A percentile compares a stretch with the other conserved stretches of the same genome.
Conservation (phyloP, 2,888 invertebrate species). For the Heliconius charithonia region DNA sequence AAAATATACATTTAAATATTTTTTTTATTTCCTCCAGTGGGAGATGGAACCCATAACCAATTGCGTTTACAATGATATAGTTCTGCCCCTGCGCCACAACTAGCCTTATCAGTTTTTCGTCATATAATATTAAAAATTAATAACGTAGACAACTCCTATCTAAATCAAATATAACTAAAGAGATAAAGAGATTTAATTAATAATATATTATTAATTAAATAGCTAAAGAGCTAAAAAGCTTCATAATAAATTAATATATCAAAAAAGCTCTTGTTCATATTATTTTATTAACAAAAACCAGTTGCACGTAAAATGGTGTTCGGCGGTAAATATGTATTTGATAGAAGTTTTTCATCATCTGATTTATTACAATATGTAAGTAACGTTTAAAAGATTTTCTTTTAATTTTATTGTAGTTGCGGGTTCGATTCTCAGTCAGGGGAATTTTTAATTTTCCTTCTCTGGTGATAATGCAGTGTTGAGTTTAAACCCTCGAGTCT, state of each 20-base stretch:
- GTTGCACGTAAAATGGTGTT: conserved; percentile 26
- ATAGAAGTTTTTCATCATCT: conserved; percentile 14
- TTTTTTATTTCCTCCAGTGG: too few relatives aligned
- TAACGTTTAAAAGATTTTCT: neutral
- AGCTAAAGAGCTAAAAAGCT: neutral
- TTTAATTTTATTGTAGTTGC: too few relatives aligned
- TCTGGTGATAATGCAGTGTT: neutral
- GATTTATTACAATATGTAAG: conserved; percentile 33
- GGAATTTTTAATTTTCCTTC: neutral
- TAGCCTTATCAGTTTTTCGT: neutral
- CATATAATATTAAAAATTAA: neutral
- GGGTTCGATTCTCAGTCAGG: neutral
- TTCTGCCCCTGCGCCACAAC: too few relatives aligned
- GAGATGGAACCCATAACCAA: too few relatives aligned
- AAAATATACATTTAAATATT: too few relatives aligned
- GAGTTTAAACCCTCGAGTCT: neutral
- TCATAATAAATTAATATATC: too few relatives aligned
- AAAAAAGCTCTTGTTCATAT: neutral
- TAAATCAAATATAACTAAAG: neutral
- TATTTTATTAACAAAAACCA: neutral
- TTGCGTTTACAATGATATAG: too few relatives aligned
- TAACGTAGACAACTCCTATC: neutral
- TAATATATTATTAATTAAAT: too few relatives aligned
- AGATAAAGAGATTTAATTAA: neutral
- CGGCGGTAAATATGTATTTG: conserved; percentile 1